Evolutionary conservation across 2,797 vertebrate species (phyloP), one percentile per base, ranked within the genome.

Genomic region (Clarias fuscus): DNA sequence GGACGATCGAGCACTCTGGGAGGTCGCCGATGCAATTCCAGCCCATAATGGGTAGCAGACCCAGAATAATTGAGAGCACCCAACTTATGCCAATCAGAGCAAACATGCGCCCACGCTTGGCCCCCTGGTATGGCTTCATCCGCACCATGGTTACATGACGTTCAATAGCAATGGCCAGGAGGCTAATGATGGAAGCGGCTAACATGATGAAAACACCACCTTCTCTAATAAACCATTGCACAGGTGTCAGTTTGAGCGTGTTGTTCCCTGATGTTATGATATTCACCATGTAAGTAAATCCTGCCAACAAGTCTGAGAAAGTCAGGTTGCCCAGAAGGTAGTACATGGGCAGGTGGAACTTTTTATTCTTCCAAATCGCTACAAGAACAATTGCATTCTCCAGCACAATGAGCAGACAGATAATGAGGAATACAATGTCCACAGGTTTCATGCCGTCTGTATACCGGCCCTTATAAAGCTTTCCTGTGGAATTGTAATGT

Each of bases 331-430:
- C 97, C 86, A 98, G 91, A 5, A 98, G 90, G 83, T 97, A 97
- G 89, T 97, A 98, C 97, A 98, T 98, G 87, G 97, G 97, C 82
- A 96, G 76, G 4, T 97, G 97, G 90, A 98, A 97, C 76, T 97
- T 97, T 91, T 97, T 97, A 90, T 97, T 97, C 89, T 94, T 96
- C 94, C 96, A 96, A 77, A 98, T 95, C 30, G 96, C 97, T 20
- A 96, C 62, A n/a, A 98, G 94, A 86, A 98, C 96, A 13, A 97
- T 91, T 1, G 96, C 89, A 30, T 98, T 98, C 91, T 97, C 97
- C 11, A 95, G 71, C 22, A 97, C 94, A 7, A 97, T 97, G 14
- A 97, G 90, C 65, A 96, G 91, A 88, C 97, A 98, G 68, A 98
- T 95, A 37, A 96, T 93, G 90, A 98, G 93, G 90, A 97, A 96